Conservation (phyloP, 2,797 vertebrate species). For the Octomys mimax region DNA sequence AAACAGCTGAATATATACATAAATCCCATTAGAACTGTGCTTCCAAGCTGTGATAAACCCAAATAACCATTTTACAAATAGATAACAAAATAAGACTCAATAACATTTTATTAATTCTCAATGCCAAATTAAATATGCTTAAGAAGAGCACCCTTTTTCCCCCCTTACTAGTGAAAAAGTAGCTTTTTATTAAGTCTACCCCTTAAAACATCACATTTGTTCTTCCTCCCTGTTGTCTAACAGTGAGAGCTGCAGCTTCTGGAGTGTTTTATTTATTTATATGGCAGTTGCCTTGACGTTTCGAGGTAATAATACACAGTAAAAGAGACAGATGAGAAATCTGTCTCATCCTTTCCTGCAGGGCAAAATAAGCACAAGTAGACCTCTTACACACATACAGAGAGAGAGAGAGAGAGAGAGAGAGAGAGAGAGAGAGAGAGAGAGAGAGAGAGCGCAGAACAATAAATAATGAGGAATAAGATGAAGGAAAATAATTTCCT, state of each 20-base stretch:
- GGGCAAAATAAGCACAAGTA: slow-evolving; percentile 62
- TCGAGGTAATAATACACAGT: slow-evolving; percentile 76
- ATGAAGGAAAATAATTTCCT: slow-evolving; percentile 26
- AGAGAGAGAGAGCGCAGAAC: not conserved
- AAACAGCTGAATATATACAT: slow-evolving; percentile 12
- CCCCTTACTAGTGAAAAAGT: slow-evolving; percentile 56
- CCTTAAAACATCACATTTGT: slow-evolving; percentile 72
- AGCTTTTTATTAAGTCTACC: slow-evolving; percentile 55
- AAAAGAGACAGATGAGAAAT: slow-evolving; percentile 72
- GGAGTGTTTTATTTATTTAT: slow-evolving; percentile 82
- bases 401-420: not conserved
- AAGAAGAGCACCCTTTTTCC: slow-evolving; percentile 60
- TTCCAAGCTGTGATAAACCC: slow-evolving; percentile 56
- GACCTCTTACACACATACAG: slow-evolving; percentile 14
- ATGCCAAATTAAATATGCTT: slow-evolving; percentile 23
- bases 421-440: not conserved
- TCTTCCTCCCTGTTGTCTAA: slow-evolving; percentile 52
- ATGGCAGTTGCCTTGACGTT: slow-evolving; percentile 80
- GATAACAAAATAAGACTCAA: slow-evolving; percentile 43
- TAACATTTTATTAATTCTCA: slow-evolving; percentile 62
- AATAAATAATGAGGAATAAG: slow-evolving; percentile 71
- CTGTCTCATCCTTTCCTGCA: slow-evolving; percentile 70
- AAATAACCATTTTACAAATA: slow-evolving; percentile 25
- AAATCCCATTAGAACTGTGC: slow-evolving; percentile 46
- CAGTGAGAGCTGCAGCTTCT: slow-evolving; percentile 55